Percentiles rank a stretch among this genome's conserved stretches.
Conservation (phyloP, 53 echinoderm and acorn worm species). For the Echinarachnius parma region DNA sequence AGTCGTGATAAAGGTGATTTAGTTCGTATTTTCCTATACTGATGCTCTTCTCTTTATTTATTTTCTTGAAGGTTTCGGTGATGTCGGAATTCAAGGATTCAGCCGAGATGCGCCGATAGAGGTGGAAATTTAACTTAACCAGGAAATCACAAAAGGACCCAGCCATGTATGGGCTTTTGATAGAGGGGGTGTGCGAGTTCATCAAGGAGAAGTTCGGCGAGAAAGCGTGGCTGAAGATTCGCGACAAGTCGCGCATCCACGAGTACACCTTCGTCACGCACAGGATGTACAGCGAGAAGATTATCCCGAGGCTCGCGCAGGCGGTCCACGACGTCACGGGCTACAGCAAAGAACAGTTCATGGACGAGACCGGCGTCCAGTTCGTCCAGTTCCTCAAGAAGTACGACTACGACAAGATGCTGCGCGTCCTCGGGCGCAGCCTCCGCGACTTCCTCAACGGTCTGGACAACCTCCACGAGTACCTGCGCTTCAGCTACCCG, state of each 20-base stretch:
- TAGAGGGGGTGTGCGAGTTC: constrained; percentile 84
- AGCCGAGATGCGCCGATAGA: too few species aligned
- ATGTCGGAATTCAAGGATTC: too few species aligned
- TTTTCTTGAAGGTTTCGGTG: too few species aligned
- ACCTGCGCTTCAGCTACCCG: constrained; percentile 92
- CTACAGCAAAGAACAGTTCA: constrained; percentile 63
- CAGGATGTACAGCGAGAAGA: constrained; percentile 89
- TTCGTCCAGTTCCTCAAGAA: constrained; percentile 80
- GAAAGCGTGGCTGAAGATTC: constrained; percentile 69
- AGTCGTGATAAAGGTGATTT: too few species aligned
- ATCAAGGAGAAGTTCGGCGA: constrained; percentile 81
- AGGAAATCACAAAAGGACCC: neutral
- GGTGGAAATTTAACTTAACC: neutral
- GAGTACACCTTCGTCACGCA: constrained; percentile 92
- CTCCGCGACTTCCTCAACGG: constrained; percentile 95
- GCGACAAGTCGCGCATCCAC: constrained; percentile 80
- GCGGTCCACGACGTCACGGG: constrained; percentile 70
- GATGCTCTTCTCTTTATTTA: too few species aligned
- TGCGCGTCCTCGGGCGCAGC: constrained; percentile 82
- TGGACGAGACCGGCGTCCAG: constrained; percentile 60
- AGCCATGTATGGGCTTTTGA: constrained; percentile 83
- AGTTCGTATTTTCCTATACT: too few species aligned
- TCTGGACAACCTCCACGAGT: constrained; percentile 91
- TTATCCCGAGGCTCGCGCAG: constrained; percentile 68
- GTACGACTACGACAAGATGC: constrained; percentile 88